Conservation (phyloP, 2,113 vertebrate species). For the Anoplopoma fimbria region DNA sequence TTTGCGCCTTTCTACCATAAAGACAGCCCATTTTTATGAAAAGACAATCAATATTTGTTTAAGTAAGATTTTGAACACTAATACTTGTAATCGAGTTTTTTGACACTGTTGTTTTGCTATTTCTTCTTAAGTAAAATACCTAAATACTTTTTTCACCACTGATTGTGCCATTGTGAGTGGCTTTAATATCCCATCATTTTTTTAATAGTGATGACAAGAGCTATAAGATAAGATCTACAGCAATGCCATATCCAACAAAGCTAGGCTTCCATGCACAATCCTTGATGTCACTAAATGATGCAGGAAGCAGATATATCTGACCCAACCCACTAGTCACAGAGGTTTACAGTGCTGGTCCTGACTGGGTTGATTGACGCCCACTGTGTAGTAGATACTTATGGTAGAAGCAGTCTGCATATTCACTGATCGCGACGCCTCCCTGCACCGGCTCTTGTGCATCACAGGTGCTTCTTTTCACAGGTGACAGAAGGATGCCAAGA, state of each 20-base stretch:
- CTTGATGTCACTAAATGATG: neutral
- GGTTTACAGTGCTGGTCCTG: neutral
- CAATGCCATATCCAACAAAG: neutral
- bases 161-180: neutral
- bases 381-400: slow-evolving; percentile 3
- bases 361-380: neutral
- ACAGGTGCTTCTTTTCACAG: slow-evolving; percentile 75
- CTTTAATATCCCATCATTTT: neutral
- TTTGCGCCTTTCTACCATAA: neutral
- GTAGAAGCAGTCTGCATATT: slow-evolving; percentile 23
- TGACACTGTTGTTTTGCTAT: neutral
- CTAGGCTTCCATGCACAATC: neutral
- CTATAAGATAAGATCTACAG: neutral
- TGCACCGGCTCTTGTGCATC: slow-evolving; percentile 26
- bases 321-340: neutral
- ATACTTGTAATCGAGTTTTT: no score
- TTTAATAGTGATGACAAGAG: neutral
- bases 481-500: slow-evolving; percentile 77
- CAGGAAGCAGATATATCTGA: neutral
- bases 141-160: neutral
- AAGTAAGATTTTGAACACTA: neutral
- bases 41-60: neutral
- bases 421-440: slow-evolving; percentile 8
- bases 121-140: neutral
- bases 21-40: neutral